A percentile compares a stretch with the other conserved stretches of the same genome.
phyloP scores from a whole-genome alignment of 2,113 vertebrate genomes.

The Eclectus roratus region DNA sequence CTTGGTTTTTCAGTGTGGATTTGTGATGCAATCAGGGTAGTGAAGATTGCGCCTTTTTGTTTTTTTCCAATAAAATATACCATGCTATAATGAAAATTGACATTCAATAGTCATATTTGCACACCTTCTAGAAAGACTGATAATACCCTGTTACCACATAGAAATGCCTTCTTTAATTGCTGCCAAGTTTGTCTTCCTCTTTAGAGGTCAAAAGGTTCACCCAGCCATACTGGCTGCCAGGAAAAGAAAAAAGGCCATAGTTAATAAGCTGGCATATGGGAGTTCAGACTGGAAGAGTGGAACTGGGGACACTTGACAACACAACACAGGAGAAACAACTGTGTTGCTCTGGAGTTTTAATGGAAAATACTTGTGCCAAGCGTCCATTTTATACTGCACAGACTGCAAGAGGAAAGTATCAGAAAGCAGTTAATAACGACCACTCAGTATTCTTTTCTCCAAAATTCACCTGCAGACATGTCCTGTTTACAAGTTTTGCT shows the following conservation, averaged over 20 bases:
- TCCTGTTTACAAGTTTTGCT: background rate
- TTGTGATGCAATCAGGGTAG: background rate
- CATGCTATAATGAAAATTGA: background rate
- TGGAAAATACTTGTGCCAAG: background rate
- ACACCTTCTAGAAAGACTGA: background rate
- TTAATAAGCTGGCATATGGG: background rate
- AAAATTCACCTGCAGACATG: background rate
- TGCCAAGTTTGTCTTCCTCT: background rate
- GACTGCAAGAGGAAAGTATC: accelerated
- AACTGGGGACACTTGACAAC: background rate
- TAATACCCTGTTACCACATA: background rate
- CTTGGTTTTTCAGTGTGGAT: background rate
- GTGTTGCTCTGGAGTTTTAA: background rate
- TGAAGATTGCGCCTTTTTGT: background rate
- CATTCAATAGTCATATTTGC: background rate
- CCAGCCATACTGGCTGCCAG: background rate
- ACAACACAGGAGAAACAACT: background rate
- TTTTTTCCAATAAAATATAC: background rate
- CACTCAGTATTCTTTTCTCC: background rate
- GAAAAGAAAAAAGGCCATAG: background rate
- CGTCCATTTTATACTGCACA: background rate
- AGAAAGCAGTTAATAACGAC: background rate
- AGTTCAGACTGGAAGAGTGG: background rate
- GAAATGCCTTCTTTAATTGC: background rate
- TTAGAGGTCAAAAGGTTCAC: background rate